phyloP scores from a whole-genome alignment of 2,797 vertebrate species.

The Poecile montanus region DNA sequence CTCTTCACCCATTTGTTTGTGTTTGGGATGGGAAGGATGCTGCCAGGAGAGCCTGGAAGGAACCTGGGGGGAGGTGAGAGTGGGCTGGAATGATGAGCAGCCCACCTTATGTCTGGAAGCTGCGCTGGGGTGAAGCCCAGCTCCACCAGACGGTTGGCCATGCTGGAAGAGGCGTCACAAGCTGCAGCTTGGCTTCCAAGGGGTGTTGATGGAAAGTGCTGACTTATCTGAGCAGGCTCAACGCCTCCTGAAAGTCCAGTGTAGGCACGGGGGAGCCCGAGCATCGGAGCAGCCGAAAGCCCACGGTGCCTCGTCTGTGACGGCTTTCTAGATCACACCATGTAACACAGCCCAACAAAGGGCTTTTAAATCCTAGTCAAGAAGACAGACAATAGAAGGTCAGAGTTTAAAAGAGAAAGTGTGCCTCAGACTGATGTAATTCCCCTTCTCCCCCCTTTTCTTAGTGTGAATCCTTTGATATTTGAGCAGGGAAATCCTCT shows the following conservation, averaged over 20 bases:
- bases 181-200: fast-evolving
- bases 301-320: neutral
- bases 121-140: neutral
- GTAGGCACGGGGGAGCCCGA: neutral
- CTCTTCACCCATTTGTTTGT: slow-evolving; percentile 38
- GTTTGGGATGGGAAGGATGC: neutral
- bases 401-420: slow-evolving; percentile 58
- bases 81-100: neutral
- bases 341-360: slow-evolving; percentile 48
- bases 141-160: fast-evolving
- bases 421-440: slow-evolving; percentile 59
- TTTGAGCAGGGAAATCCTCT: slow-evolving; percentile 75
- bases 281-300: neutral
- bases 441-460: slow-evolving; percentile 50
- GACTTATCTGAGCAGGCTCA: slow-evolving; percentile 32
- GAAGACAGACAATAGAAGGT: slow-evolving; percentile 65
- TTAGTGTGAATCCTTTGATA: slow-evolving; percentile 70
- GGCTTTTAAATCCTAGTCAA: slow-evolving; percentile 63
- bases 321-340: slow-evolving; percentile 38
- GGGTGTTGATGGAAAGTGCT: slow-evolving; percentile 9
- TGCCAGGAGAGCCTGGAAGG: neutral
- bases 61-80: neutral
- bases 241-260: neutral
- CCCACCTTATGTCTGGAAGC: neutral
- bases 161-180: neutral